Evolutionary conservation across 35 echinoderm and acorn worm genomes (phyloP).

Genomic region (Hemicentrotus pulcherrimus): DNA sequence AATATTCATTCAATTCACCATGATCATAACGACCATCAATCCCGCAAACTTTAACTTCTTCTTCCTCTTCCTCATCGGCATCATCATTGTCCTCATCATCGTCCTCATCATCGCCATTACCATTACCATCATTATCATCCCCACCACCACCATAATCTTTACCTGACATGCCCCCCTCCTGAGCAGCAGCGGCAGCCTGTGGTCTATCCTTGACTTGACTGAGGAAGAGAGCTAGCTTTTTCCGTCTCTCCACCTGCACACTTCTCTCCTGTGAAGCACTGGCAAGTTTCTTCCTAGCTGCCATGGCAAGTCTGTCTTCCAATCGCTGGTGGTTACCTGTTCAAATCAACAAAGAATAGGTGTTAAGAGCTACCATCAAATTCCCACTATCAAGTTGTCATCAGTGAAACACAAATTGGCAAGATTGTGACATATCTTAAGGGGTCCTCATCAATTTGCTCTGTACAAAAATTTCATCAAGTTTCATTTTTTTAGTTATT

Average conservation of each 20-base stretch:
- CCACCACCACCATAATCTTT: not conserved
- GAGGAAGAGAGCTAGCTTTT: constrained; percentile 90
- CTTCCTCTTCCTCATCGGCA: not conserved
- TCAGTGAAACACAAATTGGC: too few species aligned
- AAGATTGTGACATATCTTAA: too few species aligned
- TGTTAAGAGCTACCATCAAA: too few species aligned
- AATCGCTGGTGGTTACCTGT: constrained; percentile 51
- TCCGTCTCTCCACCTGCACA: constrained; percentile 84
- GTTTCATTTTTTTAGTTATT: too few species aligned
- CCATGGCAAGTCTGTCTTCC: constrained; percentile 73
- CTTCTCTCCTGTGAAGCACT: constrained; percentile 84
- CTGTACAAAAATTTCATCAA: too few species aligned
- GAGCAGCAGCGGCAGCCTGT: constrained; percentile 56
- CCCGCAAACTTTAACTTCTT: not conserved
- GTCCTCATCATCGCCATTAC: not conserved
- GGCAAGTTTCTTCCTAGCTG: constrained; percentile 83
- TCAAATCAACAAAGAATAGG: not conserved
- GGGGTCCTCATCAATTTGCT: too few species aligned
- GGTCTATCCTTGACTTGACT: constrained; percentile 86
- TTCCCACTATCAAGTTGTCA: too few species aligned
- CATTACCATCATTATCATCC: too few species aligned
- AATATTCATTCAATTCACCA: not conserved
- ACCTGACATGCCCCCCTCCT: constrained; percentile 49
- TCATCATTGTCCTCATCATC: not conserved
- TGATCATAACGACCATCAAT: not conserved